These are phyloP conservation scores for Trichomalopsis sarcophagae DNA, from an alignment of 1,140 invertebrate genomes.

Conservation along the genomic window DNA sequence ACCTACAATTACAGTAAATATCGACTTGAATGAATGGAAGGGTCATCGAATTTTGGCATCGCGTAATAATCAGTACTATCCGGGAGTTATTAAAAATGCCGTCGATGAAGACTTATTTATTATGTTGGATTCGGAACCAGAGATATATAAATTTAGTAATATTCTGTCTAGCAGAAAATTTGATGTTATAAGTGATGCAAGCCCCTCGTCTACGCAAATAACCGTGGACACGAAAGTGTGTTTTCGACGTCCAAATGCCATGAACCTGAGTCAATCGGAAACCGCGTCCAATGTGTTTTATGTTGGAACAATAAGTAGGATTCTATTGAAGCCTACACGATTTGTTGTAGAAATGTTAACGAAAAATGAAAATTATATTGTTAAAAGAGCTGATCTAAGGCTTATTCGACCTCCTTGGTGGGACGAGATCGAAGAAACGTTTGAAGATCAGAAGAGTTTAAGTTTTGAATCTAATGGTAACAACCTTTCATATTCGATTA, in stretches of 20 bases:
- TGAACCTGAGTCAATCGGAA: constrained; percentile 65
- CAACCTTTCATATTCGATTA: not conserved
- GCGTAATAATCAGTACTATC: constrained; percentile 85
- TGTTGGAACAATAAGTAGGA: constrained; percentile 87
- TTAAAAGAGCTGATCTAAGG: constrained; percentile 91
- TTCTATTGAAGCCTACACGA: constrained; percentile 82
- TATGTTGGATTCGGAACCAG: constrained; percentile 76
- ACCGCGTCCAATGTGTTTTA: constrained; percentile 82
- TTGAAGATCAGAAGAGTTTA: constrained; percentile 59
- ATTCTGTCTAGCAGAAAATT: constrained; percentile 86
- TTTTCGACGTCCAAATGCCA: constrained; percentile 77
- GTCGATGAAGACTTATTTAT: constrained; percentile 68
- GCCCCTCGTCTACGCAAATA: constrained; percentile 88
- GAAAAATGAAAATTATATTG: constrained; percentile 75
- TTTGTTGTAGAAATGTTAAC: constrained; percentile 85
- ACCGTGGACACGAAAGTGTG: constrained; percentile 80
- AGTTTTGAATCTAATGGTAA: constrained; percentile 4
- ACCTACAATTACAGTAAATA: constrained; percentile 63
- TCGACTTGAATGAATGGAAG: constrained; percentile 93
- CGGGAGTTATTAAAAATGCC: constrained; percentile 81
- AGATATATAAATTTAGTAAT: constrained; percentile 81
- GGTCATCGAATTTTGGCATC: constrained; percentile 93
- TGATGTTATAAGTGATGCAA: constrained; percentile 94
- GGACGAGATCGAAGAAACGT: constrained; percentile 89
- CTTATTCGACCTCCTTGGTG: constrained; percentile 94